phyloP scores from a whole-genome alignment of 2,888 invertebrate species.

The Caenorhabditis sp. region DNA sequence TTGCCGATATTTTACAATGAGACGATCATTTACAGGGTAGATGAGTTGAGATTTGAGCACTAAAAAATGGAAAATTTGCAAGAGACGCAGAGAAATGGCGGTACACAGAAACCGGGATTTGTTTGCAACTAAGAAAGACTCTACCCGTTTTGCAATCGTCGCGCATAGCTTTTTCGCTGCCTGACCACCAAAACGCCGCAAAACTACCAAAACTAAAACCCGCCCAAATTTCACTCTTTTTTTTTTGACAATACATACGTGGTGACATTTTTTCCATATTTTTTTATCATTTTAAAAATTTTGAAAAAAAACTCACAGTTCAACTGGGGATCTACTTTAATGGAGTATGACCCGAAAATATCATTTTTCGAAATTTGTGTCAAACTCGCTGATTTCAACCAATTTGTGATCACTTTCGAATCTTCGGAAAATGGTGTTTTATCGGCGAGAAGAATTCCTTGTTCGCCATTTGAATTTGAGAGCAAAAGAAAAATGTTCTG shows the following conservation, averaged over 20 bases:
- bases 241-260: background rate
- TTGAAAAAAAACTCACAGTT: conserved; percentile 57
- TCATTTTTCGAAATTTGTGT: conserved; percentile 59
- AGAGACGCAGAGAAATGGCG: no score
- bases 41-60: conserved; percentile 88
- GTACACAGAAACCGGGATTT: no score
- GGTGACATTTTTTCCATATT: no score
- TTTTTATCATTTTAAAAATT: no score
- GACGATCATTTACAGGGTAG: conserved; percentile 90
- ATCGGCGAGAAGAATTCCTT: conserved; percentile 60
- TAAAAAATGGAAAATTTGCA: conserved; percentile 72
- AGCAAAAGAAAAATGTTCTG: conserved; percentile 44
- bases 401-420: conserved; percentile 9
- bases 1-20: conserved; percentile 84
- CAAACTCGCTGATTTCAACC: conserved; percentile 37
- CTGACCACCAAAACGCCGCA: no score
- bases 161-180: no score
- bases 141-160: no score
- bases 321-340: conserved; percentile 28
- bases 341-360: conserved; percentile 61
- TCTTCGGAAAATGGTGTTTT: conserved; percentile 65
- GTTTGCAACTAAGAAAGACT: no score
- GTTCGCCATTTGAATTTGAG: conserved; percentile 50
- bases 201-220: no score
- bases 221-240: background rate